A percentile compares a stretch with the other conserved stretches of the same genome.
phyloP scores from a whole-genome alignment of 2,797 vertebrate genomes.

The Streptopelia turtur region DNA sequence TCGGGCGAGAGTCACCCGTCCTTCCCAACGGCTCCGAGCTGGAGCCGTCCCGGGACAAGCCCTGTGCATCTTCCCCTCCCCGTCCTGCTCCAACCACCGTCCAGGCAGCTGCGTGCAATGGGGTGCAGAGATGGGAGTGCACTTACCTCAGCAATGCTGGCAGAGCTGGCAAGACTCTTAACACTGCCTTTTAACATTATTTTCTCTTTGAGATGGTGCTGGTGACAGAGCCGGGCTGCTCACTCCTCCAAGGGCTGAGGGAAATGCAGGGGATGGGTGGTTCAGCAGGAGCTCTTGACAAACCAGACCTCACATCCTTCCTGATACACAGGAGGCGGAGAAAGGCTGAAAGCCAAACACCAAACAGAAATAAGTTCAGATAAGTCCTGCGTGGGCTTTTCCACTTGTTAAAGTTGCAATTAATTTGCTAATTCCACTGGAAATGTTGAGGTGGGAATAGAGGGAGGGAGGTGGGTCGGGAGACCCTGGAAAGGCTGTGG shows the following conservation, averaged over 20 bases:
- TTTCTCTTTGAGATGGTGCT: too few relatives aligned
- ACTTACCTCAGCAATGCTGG: too few relatives aligned
- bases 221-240: background rate
- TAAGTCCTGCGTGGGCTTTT: background rate
- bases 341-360: background rate
- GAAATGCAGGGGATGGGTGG: too few relatives aligned
- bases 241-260: too few relatives aligned
- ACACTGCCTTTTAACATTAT: too few relatives aligned
- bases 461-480: fast-evolving
- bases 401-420: too few relatives aligned
- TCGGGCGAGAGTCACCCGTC: fast-evolving
- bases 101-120: background rate
- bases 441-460: background rate
- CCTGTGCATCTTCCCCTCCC: background rate
- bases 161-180: too few relatives aligned
- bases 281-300: too few relatives aligned
- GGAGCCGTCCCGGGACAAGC: background rate
- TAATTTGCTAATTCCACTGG: background rate
- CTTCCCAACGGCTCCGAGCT: background rate
- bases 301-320: too few relatives aligned
- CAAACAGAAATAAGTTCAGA: background rate
- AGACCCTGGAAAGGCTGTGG: background rate
- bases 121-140: too few relatives aligned
- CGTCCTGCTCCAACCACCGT: fast-evolving
- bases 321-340: too few relatives aligned